Evolutionary conservation across 2,113 vertebrate species (phyloP), one percentile per base, ranked within the genome.

Genomic region (Pygoscelis adeliae): DNA sequence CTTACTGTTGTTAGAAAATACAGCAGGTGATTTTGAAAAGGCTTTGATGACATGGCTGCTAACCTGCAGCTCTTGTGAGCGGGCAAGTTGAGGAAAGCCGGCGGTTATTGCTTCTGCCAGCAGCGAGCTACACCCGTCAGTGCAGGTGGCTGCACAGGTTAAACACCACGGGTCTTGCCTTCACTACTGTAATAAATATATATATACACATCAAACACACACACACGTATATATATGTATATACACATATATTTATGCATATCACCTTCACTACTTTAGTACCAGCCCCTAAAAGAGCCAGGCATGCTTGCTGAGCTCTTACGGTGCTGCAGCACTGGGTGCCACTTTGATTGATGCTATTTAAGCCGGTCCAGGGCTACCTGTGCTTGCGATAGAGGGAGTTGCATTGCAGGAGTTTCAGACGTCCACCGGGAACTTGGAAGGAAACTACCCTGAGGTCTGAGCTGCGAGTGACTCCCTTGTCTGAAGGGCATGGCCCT

Each of bases 21-120:
- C 17, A 80, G 67, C n/a, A 40, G 34, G 26, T n/a, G 55, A 46
- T 76, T 86, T 83, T 56, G 72, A 40, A 70, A 65, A 76, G 67
- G 16, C 58, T 81, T 58, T 36, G 62, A 14, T 0, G 10, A 27
- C 0, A 0, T 4, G 62, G 52, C 49, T 89, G 71, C 58, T 42
- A 13, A 47, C 44, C 62, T 38, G 66, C 67, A 65, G 49, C 36
- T 79, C 67, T 26, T 11, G 42, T 14, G 65, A 87, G 36, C 0
- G 0, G 58, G 67, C 0, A 0, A 52, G 44, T 2, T 16, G 53
- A 83, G 63, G 62, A 38, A 49, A 61, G 44, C 27, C 0, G 0
- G 40, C 5, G 22, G 42, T 40, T 32, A 21, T 17, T 29, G 49
- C 38, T 74, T 53, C 61, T 58, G 42, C 32, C 12, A 26, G 36